phyloP scores from a whole-genome alignment of 1,140 invertebrate species.

The Goniozus legneri region DNA sequence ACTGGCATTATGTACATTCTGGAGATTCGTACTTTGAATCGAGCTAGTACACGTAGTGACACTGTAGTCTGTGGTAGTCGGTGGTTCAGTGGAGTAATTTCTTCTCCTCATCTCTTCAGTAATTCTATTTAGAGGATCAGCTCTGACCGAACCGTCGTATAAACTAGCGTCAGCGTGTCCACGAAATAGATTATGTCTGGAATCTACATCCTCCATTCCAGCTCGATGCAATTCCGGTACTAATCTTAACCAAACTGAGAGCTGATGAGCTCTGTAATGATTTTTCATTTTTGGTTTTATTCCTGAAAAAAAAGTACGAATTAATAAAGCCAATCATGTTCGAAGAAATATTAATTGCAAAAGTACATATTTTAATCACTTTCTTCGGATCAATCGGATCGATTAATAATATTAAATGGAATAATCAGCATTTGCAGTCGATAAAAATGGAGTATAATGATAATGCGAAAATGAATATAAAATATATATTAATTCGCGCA shows the following conservation, averaged over 20 bases:
- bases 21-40: slow-evolving; percentile 54
- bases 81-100: slow-evolving; percentile 57
- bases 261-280: slow-evolving; percentile 89
- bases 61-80: slow-evolving; percentile 54
- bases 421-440: too few relatives aligned
- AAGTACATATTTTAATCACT: too few relatives aligned
- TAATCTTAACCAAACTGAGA: slow-evolving; percentile 90
- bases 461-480: too few relatives aligned
- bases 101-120: slow-evolving; percentile 48
- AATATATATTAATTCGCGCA: too few relatives aligned
- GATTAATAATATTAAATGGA: too few relatives aligned
- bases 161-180: slow-evolving; percentile 77
- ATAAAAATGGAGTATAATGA: too few relatives aligned
- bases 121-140: slow-evolving; percentile 69
- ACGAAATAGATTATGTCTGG: slow-evolving; percentile 77
- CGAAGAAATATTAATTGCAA: too few relatives aligned
- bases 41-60: slow-evolving; percentile 57
- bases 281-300: slow-evolving; percentile 88
- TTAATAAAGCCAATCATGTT: too few relatives aligned
- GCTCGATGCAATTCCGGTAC: slow-evolving; percentile 89
- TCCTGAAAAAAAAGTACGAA: slow-evolving; percentile 59
- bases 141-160: slow-evolving; percentile 77
- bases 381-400: too few relatives aligned
- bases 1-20: slow-evolving; percentile 59
- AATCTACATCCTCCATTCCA: slow-evolving; percentile 82